Conservation (phyloP, 2,888 invertebrate genomes). For the Eledone cirrhosa region DNA sequence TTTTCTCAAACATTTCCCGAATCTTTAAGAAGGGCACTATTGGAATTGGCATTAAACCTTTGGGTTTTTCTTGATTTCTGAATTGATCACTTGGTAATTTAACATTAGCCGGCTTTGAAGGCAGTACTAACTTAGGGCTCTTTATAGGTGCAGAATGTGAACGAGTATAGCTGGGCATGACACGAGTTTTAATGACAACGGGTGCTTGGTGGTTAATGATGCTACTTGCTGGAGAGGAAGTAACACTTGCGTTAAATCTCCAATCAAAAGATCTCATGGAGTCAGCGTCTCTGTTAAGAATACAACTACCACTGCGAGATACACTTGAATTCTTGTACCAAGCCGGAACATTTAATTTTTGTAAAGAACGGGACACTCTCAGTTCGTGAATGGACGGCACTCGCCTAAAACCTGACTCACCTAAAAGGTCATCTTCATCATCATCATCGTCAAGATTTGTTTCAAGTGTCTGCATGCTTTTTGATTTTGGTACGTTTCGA, state of each 20-base stretch:
- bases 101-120: constrained; percentile 36
- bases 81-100: constrained; percentile 58
- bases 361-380: constrained; percentile 89
- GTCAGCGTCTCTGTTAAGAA: constrained; percentile 53
- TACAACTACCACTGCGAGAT: constrained; percentile 55
- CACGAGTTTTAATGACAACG: constrained; percentile 58
- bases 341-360: constrained; percentile 92
- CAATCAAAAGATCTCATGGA: constrained; percentile 53
- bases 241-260: constrained; percentile 47
- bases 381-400: constrained; percentile 93
- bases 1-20: constrained; percentile 56
- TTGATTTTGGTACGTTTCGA: constrained; percentile 55
- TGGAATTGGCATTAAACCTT: constrained; percentile 55
- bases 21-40: constrained; percentile 59
- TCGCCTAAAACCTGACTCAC: constrained; percentile 65
- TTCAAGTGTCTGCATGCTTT: constrained; percentile 57
- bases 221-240: constrained; percentile 54
- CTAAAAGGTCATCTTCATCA: constrained; percentile 40
- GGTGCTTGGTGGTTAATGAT: constrained; percentile 48
- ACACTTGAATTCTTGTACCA: constrained; percentile 80
- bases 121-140: constrained; percentile 43
- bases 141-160: constrained; percentile 45
- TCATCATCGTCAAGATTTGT: constrained; percentile 55
- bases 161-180: constrained; percentile 47
- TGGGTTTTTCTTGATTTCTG: constrained; percentile 50